Base-by-base conservation (phyloP, 2,888 invertebrate genomes). In the Meiosimyza decipiens region DNA sequence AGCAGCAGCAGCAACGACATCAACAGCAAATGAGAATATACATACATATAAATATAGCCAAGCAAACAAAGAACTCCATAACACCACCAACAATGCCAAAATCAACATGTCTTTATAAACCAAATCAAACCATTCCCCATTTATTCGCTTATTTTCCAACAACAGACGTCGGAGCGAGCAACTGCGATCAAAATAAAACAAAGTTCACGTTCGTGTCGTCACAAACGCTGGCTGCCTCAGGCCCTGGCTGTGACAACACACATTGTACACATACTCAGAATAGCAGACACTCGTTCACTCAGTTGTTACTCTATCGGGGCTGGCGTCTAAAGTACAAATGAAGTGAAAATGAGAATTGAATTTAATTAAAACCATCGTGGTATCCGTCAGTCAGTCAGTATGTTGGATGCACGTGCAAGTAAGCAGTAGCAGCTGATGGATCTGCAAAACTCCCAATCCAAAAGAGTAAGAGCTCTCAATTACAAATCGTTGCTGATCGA, bases 161-260 rank as follows among this genome's bases (percentile, higher is more conserved):
- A 67, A 72, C 72, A 71, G 72, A 67, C 59, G 71, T 72, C 71
- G 47, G 47, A 50, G 18, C 70, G 22, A 60, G 18, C 64, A 62
- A 55, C 51, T 50, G 47, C 71, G 64, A 72, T 62, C 74, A 63
- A 74, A 75, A 75, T 67, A 72, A 73, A 71, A 28, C 74, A 75
- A 75, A 75, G 75, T 75, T 73, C 75, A 75, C 33, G 47, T 73
- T 66, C 49, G 76, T 82, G 82, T 82, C 82, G 82, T 82, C 83
- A 82, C 78, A 77, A 59, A 51, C 66, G 59, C 75, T 74, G 76
- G 67, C 59, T 15, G 28, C 62, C 76, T 60, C 74, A 73, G 72
- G 9, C 40, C 40, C 40, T 28, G 72, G 47, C 65, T 47, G 64
- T 70, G 70, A 60, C 75, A 71, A 55, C 22, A 57, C 33, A 60